phyloP scores from a whole-genome alignment of 2,888 invertebrate species.

The Petrolisthes manimaculis region DNA sequence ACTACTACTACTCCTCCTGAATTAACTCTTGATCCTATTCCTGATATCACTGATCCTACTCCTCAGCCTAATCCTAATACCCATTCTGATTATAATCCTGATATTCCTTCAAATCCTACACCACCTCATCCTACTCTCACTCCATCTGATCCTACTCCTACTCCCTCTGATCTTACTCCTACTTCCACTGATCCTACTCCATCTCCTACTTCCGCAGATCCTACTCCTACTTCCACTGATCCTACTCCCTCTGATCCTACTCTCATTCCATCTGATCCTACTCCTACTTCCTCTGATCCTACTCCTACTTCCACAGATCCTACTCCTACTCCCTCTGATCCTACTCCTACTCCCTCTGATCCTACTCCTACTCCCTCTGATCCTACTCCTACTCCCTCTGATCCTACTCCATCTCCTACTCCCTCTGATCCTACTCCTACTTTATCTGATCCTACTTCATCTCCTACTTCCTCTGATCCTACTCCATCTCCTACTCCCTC shows the following conservation, averaged over 20 bases:
- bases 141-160: neutral
- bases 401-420: neutral
- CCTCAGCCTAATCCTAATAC: neutral
- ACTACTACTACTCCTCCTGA: neutral
- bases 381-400: neutral
- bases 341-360: neutral
- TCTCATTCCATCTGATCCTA: neutral
- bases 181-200: neutral
- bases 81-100: neutral
- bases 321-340: neutral
- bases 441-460: neutral
- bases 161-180: neutral
- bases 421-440: neutral
- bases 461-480: neutral
- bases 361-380: neutral
- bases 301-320: neutral
- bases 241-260: neutral
- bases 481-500: neutral
- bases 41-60: neutral
- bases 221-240: neutral
- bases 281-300: neutral
- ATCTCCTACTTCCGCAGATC: neutral
- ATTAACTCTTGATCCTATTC: neutral
- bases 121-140: neutral
- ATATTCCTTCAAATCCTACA: neutral